Evolutionary conservation across 2,113 vertebrate species (phyloP), one percentile per base, ranked within the genome.

Genomic region (Caranx melampygus): DNA sequence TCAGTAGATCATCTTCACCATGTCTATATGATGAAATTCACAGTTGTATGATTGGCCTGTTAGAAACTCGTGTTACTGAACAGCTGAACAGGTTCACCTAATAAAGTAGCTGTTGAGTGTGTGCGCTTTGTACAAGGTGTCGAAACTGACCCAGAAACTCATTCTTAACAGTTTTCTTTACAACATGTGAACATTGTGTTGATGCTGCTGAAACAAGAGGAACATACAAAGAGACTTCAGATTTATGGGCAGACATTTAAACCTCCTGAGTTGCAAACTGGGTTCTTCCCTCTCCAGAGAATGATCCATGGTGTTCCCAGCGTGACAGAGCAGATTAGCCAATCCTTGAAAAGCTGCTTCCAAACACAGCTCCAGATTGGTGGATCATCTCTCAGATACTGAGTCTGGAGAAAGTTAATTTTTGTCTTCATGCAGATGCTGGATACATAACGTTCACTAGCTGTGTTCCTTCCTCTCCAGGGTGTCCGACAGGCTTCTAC

Each of bases 401-500:
- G 51, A 40, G 35, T 76, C 5, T 61, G 21, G 52, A n/a, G 45
- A 60, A 33, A 2, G 1, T n/a, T 8, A n/a, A 11, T 21, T 21
- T 21, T 21, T 5, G 3, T 55, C n/a, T 10, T 26, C 3, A 10
- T 54, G 9, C 3, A 54, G n/a, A 54, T 3, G 11, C 9, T 55
- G 21, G 26, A 55, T 26, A 26, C 52, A 21, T 49, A 40, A 65
- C 16, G 1, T 5, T 0, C 3, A 0, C 15, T 18, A 2, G 33
- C 4, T 57, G n/a, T 52, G 34, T 78, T 26, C 26, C 2, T 70
- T 21, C 12, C 5, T 69, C 35, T 26, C 40, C 94, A 98, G 97
- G 97, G 59, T 98, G 97, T 85, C 95, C 96, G 0, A 82, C 96
- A 10, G 96, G 97, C 0, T 98, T 98, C 89, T 97, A 95, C 42